Base-by-base conservation (phyloP, 2,113 vertebrate genomes). In the Apodemus sylvaticus region DNA sequence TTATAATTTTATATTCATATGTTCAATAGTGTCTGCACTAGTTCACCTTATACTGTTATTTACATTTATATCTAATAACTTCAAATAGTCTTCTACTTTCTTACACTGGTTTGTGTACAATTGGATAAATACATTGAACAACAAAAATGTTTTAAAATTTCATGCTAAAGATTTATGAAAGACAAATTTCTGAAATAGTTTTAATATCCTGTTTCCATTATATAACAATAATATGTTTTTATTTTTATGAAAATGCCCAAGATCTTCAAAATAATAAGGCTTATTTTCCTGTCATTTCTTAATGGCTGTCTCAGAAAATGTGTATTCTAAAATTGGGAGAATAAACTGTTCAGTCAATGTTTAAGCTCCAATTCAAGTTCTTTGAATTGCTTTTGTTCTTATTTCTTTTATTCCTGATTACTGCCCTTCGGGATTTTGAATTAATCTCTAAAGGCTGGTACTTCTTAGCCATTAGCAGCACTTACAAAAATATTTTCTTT, bases 401-500 rank as follows among this genome's bases (percentile, higher is more conserved):
- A 1, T 26, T 89, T 53, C 10, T 87, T 53, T 85, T 51, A n/a
- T n/a, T 73, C 53, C 51, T 88, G 36, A 13, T 94, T 93, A 60
- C 4, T 93, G 36, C 39, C 71, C 20, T 73, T 62, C 34, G 39
- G 17, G 26, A 94, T 96, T 96, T 94, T 55, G 76, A 90, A 90
- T 86, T 94, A 93, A 89, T 97, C 60, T 58, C 79, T 90, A 64
- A 82, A 70, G 85, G 60, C 45, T 88, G 39, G 87, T 96, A 55
- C 7, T 85, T 58, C 24, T 94, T 39, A 88, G 42, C 24, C 68
- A 55, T 95, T 60, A 74, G 64, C 19, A 81, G 36, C 55, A 92
- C 48, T 48, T 88, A 95, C 1, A 93, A 94, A 97, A 94, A 83
- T 87, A 31, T 45, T 95, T 95, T 86, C 16, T 87, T 91, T 91